Evolutionary conservation across 2,888 invertebrate species (phyloP).

Genomic region (Tromatobia lineatoria): DNA sequence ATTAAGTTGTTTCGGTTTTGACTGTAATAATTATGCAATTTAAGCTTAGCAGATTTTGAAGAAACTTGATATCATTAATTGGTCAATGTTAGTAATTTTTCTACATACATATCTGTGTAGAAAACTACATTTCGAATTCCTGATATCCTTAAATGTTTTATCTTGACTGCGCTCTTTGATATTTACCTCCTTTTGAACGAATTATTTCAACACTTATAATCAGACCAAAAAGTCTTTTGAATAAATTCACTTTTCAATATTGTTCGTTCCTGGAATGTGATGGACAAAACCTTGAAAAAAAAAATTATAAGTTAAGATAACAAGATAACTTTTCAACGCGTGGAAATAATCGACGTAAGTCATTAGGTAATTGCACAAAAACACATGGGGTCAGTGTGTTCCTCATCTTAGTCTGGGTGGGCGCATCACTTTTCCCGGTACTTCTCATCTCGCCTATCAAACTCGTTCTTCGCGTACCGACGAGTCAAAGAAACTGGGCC

Average conservation of each 20-base stretch:
- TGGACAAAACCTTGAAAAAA: not conserved
- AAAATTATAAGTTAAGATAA: not conserved
- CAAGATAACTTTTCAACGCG: constrained; percentile 48
- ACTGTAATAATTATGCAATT: no score
- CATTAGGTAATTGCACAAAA: constrained; percentile 64
- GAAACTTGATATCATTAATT: no score
- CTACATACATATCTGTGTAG: no score
- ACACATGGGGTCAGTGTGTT: constrained; percentile 48
- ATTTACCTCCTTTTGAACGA: no score
- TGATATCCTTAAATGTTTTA: no score
- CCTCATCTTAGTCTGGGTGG: constrained; percentile 1
- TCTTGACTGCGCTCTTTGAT: no score
- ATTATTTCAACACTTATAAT: no score
- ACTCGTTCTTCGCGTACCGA: not conserved
- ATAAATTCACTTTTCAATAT: not conserved
- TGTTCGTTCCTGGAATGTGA: not conserved
- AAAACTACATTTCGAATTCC: no score
- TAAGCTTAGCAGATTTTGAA: no score
- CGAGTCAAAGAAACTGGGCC: constrained; percentile 56
- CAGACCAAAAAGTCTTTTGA: not conserved
- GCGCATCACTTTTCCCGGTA: not conserved
- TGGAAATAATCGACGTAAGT: constrained; percentile 44
- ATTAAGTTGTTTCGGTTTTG: no score
- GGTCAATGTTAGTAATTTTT: no score
- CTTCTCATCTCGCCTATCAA: constrained; percentile 9